Evolutionary conservation across 2,797 vertebrate genomes (phyloP), one percentile per base, ranked within the genome.

Genomic region (Aythya fuligula): DNA sequence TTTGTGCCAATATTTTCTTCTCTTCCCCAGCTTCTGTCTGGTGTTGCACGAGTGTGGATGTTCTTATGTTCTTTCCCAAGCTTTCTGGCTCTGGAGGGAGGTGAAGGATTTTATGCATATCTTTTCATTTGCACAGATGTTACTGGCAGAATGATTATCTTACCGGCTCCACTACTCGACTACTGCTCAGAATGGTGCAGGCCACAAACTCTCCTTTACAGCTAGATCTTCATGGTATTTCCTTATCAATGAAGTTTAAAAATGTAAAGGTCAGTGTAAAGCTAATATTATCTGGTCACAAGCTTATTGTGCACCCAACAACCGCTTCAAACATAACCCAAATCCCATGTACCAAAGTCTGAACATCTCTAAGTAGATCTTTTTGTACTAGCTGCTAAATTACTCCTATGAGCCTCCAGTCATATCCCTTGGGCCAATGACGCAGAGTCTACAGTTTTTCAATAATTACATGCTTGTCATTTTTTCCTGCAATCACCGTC

Each of bases 181-280:
- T 76, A 25, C 39, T 4, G 0, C 43, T 77, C 1, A 0, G 32
- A 47, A 27, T 22, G 2, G 7, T 53, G 9, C 30, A 62, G 20
- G 13, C 7, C 64, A 82, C 60, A 60, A 87, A 64, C 60, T 72
- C 71, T 27, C 71, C 34, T 41, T 61, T 66, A 21, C 41, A 86
- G 61, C 36, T 91, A 75, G 19, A 60, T 51, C 65, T 72, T 72
- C 4, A 1, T 3, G 77, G 58, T 57, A 61, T 54, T 83, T 85
- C 58, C 38, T 67, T 43, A 78, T 43, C 61, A 84, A 21, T 32
- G n/a, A 25, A 73, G 28, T 8, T 64, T 64, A 86, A 76, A 79
- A 91, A 27, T 20, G 49, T 21, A 49, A 69, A 88, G 13, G n/a
- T 5, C 38, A 79, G 30, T 36, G 39, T 28, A 86, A 78, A 93